Conservation (phyloP, 1,140 invertebrate species). For the Hyposmocoma kahamanoa region DNA sequence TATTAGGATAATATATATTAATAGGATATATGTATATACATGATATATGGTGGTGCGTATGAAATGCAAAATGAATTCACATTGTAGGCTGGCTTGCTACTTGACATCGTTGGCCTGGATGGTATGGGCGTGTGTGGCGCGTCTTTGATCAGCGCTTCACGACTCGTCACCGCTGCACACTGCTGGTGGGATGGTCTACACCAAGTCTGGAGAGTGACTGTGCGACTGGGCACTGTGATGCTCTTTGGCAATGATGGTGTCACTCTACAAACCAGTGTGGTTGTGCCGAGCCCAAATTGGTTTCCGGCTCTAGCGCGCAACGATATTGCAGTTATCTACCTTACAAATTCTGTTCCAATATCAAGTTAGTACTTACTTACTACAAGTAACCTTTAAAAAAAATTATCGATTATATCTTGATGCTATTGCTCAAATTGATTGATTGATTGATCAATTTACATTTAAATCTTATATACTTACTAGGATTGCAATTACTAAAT, state of each 20-base stretch:
- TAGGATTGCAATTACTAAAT: too few species aligned
- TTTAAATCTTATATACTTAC: too few species aligned
- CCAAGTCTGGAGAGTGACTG: constrained; percentile 28
- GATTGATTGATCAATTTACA: too few species aligned
- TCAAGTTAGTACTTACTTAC: constrained; percentile 30
- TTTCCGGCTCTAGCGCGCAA: constrained; percentile 17
- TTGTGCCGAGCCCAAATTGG: constrained; percentile 26
- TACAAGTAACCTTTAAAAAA: too few species aligned
- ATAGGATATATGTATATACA: constrained; percentile 13
- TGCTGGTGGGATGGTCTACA: constrained; percentile 34
- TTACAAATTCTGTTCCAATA: constrained; percentile 32
- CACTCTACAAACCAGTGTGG: constrained; percentile 20
- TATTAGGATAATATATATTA: too few species aligned
- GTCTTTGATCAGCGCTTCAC: constrained; percentile 18
- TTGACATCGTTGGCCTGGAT: constrained; percentile 13
- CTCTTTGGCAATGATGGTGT: constrained; percentile 36
- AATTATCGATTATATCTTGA: constrained; percentile 27
- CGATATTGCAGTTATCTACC: constrained; percentile 35
- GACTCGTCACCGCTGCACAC: constrained; percentile 37
- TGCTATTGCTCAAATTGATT: too few species aligned
- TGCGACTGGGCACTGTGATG: constrained; percentile 31
- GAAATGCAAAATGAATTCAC: constrained; percentile 3
- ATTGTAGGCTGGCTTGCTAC: constrained; percentile 37
- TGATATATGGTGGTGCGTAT: too few species aligned
- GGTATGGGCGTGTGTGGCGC: constrained; percentile 30